A percentile compares a stretch with the other conserved stretches of the same genome.
Conservation (phyloP, 2,113 vertebrate species). For the Puma concolor region DNA sequence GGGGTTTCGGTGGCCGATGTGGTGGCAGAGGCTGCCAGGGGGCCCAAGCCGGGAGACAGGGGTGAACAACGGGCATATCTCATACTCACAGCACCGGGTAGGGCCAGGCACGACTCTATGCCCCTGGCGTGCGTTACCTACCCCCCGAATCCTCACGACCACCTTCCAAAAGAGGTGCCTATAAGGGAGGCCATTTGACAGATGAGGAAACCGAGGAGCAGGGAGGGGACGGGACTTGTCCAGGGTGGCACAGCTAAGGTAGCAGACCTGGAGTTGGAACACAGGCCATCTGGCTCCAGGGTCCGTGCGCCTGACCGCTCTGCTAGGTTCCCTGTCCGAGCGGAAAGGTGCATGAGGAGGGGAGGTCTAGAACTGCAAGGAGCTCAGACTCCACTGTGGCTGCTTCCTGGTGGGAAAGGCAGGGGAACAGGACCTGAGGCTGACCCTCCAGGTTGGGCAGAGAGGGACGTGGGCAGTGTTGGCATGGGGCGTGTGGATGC, state of each 20-base stretch:
- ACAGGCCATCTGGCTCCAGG: not conserved
- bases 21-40: not conserved
- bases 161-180: not conserved
- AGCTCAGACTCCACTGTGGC: not conserved
- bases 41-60: not conserved
- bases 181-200: not conserved
- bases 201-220: not conserved
- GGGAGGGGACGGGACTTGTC: not conserved
- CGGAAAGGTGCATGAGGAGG: not conserved
- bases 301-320: fast-evolving
- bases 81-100: not conserved
- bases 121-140: not conserved
- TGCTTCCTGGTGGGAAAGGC: not conserved
- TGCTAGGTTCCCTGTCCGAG: fast-evolving
- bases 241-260: not conserved
- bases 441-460: not conserved
- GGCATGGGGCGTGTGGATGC: fast-evolving
- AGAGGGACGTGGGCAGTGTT: not conserved
- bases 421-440: not conserved
- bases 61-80: not conserved
- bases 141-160: no score
- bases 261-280: not conserved
- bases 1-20: not conserved
- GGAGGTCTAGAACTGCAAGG: no score
- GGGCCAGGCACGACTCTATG: not conserved